Percentiles rank a stretch among this genome's conserved stretches.
phyloP scores from a whole-genome alignment of 2,888 invertebrate species.

The Eutolmus rufibarbis region DNA sequence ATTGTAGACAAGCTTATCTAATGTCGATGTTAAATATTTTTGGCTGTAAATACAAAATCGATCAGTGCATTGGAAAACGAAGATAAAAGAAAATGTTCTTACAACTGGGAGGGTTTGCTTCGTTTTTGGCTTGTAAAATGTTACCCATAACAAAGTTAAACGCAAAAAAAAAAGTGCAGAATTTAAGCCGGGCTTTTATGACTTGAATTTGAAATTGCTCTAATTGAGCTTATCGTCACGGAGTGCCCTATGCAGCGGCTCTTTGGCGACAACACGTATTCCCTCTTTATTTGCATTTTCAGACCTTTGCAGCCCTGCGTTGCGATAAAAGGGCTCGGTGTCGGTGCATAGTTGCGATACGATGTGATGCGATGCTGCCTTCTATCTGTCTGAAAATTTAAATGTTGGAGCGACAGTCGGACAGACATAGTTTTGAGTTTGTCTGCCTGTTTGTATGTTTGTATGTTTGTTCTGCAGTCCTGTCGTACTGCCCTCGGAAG shows the following conservation, averaged over 20 bases:
- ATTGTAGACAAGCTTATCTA: too few relatives aligned
- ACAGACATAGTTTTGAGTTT: not conserved
- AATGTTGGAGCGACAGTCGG: not conserved
- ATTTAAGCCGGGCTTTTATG: not conserved
- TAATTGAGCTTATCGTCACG: not conserved
- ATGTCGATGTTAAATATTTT: too few relatives aligned
- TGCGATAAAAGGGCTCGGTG: not conserved
- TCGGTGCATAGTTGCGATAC: not conserved
- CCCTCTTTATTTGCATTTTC: constrained; percentile 14
- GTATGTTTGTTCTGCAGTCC: not conserved
- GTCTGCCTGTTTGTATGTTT: not conserved
- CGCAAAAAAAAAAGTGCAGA: not conserved
- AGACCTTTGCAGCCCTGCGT: not conserved
- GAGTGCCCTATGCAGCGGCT: not conserved
- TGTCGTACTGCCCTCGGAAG: not conserved
- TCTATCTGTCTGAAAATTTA: not conserved
- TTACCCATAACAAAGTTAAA: not conserved
- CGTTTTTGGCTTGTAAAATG: not conserved
- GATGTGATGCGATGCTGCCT: not conserved
- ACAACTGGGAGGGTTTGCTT: not conserved
- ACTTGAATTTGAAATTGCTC: not conserved
- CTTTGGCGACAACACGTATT: not conserved
- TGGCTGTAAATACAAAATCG: too few relatives aligned
- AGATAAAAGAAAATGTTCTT: too few relatives aligned
- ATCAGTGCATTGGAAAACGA: too few relatives aligned